Percentiles rank a stretch among this genome's conserved stretches.
Conservation (phyloP, 2,888 invertebrate genomes). For the Polymixis lichenea region DNA sequence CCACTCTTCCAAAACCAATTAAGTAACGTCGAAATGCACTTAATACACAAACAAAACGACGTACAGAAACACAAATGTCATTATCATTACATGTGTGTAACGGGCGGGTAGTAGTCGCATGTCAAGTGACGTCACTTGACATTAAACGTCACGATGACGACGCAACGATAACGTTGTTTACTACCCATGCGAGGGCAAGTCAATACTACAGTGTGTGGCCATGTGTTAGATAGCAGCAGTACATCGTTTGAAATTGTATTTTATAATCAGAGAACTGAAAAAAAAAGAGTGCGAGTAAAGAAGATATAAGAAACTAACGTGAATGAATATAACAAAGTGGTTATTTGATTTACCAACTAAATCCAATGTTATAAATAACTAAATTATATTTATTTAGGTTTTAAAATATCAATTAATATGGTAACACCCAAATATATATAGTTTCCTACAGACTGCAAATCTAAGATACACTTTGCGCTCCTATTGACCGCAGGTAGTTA, state of each 20-base stretch:
- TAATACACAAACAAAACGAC: constrained; percentile 18
- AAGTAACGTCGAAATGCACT: constrained; percentile 10
- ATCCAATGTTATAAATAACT: not conserved
- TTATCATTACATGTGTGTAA: constrained; percentile 54
- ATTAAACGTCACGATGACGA: constrained; percentile 69
- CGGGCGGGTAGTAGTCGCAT: constrained; percentile 49
- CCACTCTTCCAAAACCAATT: not conserved
- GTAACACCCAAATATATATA: not conserved
- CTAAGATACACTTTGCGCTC: not conserved
- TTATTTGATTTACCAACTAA: too few species aligned
- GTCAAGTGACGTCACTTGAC: constrained; percentile 70
- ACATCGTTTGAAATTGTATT: constrained; percentile 2
- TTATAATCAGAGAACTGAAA: not conserved
- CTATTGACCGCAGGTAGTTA: too few species aligned
- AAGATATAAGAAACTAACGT: not conserved
- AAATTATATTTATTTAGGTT: too few species aligned
- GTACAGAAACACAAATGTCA: constrained; percentile 41
- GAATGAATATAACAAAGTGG: not conserved
- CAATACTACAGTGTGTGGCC: constrained; percentile 47
- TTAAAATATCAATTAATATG: too few species aligned
- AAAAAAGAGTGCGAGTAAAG: not conserved
- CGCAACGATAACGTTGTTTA: constrained; percentile 76
- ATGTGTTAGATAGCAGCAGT: constrained; percentile 17
- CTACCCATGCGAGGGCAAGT: constrained; percentile 62
- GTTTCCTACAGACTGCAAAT: not conserved